A percentile compares a stretch with the other conserved stretches of the same genome.
Evolutionary conservation across 2,113 vertebrate species (phyloP).

Genomic region (Pluvialis apricaria): DNA sequence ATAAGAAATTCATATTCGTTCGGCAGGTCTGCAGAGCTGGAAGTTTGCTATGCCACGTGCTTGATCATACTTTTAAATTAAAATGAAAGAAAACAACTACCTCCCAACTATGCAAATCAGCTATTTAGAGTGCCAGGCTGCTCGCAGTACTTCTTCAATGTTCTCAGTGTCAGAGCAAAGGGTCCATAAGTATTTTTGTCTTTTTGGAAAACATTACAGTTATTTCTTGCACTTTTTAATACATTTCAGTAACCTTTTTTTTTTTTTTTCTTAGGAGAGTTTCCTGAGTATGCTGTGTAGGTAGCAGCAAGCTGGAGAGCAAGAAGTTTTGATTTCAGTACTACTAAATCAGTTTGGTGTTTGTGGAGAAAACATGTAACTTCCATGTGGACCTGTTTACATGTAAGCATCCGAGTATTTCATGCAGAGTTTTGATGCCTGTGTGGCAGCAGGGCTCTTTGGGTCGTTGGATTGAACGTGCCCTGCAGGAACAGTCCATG

Average conservation of each 20-base stretch:
- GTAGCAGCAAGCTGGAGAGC: background rate
- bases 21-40: background rate
- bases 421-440: background rate
- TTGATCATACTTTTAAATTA: background rate
- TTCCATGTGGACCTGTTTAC: background rate
- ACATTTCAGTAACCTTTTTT: background rate
- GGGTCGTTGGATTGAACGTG: background rate
- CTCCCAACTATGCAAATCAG: background rate
- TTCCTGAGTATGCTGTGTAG: background rate
- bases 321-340: background rate
- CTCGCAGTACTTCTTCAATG: background rate
- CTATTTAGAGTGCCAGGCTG: background rate
- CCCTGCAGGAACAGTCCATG: background rate
- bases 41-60: background rate
- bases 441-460: background rate
- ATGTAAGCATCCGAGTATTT: background rate
- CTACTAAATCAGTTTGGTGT: background rate
- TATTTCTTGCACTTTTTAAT: background rate
- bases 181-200: background rate
- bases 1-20: background rate
- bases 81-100: background rate
- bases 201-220: background rate
- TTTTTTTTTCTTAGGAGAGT: background rate
- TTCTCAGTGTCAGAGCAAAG: background rate
- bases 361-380: background rate